These are phyloP conservation scores for Lasioglossum vierecki DNA, from an alignment of 2,888 invertebrate species.

Conservation along the genomic window DNA sequence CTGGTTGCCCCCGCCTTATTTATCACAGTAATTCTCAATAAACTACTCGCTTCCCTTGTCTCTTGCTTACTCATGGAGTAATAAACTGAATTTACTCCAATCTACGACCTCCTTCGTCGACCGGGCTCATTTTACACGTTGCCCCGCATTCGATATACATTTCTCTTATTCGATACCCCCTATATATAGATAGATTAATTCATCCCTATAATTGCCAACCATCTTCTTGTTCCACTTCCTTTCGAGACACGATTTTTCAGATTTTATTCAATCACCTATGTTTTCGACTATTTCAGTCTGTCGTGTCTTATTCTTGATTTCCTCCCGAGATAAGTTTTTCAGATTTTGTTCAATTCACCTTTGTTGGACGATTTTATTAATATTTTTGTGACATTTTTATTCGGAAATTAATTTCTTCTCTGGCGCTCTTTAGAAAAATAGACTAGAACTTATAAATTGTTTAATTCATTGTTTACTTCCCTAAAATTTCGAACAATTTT, in stretches of 20 bases:
- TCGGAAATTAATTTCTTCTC: too few relatives aligned
- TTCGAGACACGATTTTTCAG: neutral
- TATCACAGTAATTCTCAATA: conserved; percentile 81
- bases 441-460: too few relatives aligned
- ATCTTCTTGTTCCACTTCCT: neutral
- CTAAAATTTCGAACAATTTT: too few relatives aligned
- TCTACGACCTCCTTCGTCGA: conserved; percentile 51
- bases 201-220: neutral
- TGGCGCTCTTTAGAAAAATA: too few relatives aligned
- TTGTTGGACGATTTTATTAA: neutral
- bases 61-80: conserved; percentile 71
- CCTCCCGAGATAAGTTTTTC: too few relatives aligned
- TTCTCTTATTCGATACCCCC: neutral
- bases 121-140: conserved; percentile 20
- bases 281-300: neutral
- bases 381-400: too few relatives aligned
- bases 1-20: conserved; percentile 76
- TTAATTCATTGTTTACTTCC: too few relatives aligned
- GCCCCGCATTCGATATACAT: neutral
- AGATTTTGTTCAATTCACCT: too few relatives aligned
- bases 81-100: conserved; percentile 77
- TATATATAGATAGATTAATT: neutral
- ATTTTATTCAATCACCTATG: neutral
- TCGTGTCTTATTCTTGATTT: neutral
- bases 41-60: conserved; percentile 77